These are phyloP conservation scores for Apotomis capreana DNA, from an alignment of 2,888 invertebrate species.

Conservation along the genomic window DNA sequence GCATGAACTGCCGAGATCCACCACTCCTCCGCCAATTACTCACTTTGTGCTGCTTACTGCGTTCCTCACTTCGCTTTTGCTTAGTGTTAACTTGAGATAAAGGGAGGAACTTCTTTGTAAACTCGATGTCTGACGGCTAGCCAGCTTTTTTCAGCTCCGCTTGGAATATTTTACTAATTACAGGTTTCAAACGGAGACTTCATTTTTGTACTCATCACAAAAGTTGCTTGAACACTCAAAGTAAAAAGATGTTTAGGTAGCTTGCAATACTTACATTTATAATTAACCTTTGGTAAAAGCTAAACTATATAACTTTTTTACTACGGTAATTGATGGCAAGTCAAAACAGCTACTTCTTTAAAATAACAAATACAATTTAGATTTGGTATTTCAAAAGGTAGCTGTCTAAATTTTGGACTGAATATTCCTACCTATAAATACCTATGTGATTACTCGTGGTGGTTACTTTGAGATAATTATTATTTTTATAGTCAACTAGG, in stretches of 20 bases:
- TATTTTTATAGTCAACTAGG: too few species aligned
- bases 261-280: not conserved
- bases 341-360: too few species aligned
- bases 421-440: too few species aligned
- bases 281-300: not conserved
- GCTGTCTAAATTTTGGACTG: too few species aligned
- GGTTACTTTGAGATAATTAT: too few species aligned
- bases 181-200: not conserved
- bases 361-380: too few species aligned
- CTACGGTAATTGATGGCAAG: too few species aligned
- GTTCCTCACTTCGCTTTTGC: conserved; percentile 50
- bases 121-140: conserved; percentile 46
- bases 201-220: not conserved
- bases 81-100: conserved; percentile 48
- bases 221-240: not conserved
- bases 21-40: conserved; percentile 62
- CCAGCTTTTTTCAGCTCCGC: not conserved
- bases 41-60: conserved; percentile 50
- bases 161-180: conserved; percentile 23
- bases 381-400: too few species aligned
- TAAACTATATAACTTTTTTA: not conserved
- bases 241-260: not conserved
- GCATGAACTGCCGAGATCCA: conserved; percentile 56
- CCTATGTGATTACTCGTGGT: too few species aligned
- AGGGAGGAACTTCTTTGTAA: conserved; percentile 50